Conservation (phyloP, 2,113 vertebrate species). For the Protobothrops flavoviridis region DNA sequence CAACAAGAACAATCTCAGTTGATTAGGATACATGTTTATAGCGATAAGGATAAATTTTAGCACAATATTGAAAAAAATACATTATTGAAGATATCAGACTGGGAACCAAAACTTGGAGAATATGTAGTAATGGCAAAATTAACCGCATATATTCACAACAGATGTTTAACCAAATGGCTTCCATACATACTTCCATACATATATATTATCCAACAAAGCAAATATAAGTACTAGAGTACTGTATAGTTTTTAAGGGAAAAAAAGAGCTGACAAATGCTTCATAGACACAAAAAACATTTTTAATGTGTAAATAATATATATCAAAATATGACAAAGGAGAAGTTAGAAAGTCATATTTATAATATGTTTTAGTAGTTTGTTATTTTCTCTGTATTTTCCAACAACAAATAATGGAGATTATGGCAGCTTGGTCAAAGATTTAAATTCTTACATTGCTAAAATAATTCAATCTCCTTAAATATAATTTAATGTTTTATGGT, state of each 20-base stretch:
- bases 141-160: neutral
- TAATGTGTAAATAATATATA: neutral
- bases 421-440: neutral
- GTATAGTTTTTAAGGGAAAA: neutral
- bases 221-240: neutral
- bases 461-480: neutral
- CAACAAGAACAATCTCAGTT: neutral
- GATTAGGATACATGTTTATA: neutral
- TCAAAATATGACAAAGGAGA: neutral
- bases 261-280: neutral
- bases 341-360: neutral
- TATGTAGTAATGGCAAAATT: neutral
- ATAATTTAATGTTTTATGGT: neutral
- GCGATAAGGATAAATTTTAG: neutral
- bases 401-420: neutral
- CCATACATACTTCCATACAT: neutral
- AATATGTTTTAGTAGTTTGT: neutral
- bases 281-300: neutral
- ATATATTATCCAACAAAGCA: neutral
- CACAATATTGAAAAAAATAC: neutral
- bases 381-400: neutral
- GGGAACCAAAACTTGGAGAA: neutral
- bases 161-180: neutral
- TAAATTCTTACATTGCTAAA: neutral
- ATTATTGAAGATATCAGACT: neutral